A percentile compares a stretch with the other conserved stretches of the same genome.
Conservation (phyloP, 2,888 invertebrate genomes). For the Xiphydria camelus region DNA sequence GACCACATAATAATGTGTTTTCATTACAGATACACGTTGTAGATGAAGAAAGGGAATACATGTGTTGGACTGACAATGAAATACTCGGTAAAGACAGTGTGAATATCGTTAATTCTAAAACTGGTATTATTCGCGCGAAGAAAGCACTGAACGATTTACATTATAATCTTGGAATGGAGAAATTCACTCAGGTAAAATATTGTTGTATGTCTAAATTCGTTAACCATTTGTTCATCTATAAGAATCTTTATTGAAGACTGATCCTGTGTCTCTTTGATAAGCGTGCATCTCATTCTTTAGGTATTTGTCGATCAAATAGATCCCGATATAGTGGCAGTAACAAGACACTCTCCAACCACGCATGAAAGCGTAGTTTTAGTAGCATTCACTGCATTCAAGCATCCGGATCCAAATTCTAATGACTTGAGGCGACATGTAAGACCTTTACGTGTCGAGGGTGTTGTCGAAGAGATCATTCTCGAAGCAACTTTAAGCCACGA, state of each 20-base stretch:
- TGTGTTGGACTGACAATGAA: conserved; percentile 71
- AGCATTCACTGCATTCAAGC: conserved; percentile 84
- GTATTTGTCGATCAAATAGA: conserved; percentile 96
- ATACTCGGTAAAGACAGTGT: conserved; percentile 37
- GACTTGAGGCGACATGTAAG: conserved; percentile 61
- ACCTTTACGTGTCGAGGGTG: conserved; percentile 77
- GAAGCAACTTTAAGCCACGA: conserved; percentile 72
- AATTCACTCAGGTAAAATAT: conserved; percentile 70
- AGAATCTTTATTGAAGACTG: too few relatives aligned
- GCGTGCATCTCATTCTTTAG: conserved; percentile 51
- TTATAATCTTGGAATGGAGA: conserved; percentile 72
- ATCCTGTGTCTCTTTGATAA: background rate
- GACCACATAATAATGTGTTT: background rate
- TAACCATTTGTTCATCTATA: too few relatives aligned
- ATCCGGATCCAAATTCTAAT: conserved; percentile 64
- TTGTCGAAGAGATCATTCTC: conserved; percentile 80
- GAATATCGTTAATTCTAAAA: conserved; percentile 56
- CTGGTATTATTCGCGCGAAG: conserved; percentile 82
- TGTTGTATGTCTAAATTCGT: conserved; percentile 19
- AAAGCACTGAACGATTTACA: conserved; percentile 85
- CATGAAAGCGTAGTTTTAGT: conserved; percentile 90
- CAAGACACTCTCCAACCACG: conserved; percentile 84
- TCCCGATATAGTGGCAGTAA: conserved; percentile 88
- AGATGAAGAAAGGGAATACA: conserved; percentile 82
- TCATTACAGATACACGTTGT: conserved; percentile 87